Evolutionary conservation across 2,797 vertebrate species (phyloP), one percentile per base, ranked within the genome.

Genomic region (Cirrhinus molitorella): DNA sequence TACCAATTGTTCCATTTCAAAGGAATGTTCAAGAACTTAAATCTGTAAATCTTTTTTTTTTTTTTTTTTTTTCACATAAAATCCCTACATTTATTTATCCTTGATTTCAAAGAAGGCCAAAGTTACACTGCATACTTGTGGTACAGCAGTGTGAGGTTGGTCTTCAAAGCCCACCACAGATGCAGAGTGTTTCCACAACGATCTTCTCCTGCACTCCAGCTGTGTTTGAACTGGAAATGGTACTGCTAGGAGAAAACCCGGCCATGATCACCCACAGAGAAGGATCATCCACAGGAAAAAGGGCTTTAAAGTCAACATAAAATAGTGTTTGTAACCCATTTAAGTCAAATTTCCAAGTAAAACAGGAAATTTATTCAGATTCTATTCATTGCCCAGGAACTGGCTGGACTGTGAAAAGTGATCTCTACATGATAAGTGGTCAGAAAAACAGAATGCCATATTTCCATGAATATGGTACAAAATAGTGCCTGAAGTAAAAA

Each of bases 21-120:
- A 85, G 90, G 43, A 83, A 89, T 86, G 91, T 79, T 78, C 80
- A 57, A 84, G 68, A 82, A 83, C 82, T 81, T 85, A 88, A 77
- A 90, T 87, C 75, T 63, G 81, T 90, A n/a, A 37, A 53, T 91
- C 75, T 81, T 85, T 78, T 85, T 34, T 34, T 34, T 34, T 34
- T 34, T 34, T 34, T 34, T 34, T 34, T 34, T 34, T 34, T 34
- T 90, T 88, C 87, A 88, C 91, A 91, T 49, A 80, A 43, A 51
- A 70, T 81, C 79, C 59, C 68, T 89, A 87, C 80, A 83, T 87
- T 88, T 68, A 85, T 87, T 89, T 47, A 88, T 85, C 76, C 85
- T 87, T 88, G 90, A 90, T 91, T 91, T 90, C 47, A 65, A 82
- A 59, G 81, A 79, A 87, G 85, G 43, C 89, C 77, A 72, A 34